A percentile compares a stretch with the other conserved stretches of the same genome.
Conservation (phyloP, 2,888 invertebrate genomes). For the Cancer borealis region DNA sequence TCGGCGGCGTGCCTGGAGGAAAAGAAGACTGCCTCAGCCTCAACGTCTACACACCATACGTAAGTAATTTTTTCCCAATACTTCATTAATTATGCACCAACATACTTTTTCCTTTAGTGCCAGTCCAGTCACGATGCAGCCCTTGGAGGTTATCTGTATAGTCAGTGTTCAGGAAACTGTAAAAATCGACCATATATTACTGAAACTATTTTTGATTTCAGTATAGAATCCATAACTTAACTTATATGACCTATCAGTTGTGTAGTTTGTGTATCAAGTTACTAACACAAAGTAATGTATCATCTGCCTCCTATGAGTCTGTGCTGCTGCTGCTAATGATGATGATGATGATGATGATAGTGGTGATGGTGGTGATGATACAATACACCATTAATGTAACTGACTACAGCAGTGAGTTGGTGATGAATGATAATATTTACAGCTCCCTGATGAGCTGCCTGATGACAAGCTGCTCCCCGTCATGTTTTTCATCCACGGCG, state of each 20-base stretch:
- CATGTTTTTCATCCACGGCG: constrained; percentile 78
- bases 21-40: constrained; percentile 70
- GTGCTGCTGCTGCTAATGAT: background rate
- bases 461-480: constrained; percentile 75
- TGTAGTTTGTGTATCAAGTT: background rate
- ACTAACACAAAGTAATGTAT: background rate
- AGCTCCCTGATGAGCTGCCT: constrained; percentile 39
- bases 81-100: background rate
- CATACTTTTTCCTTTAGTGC: background rate
- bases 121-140: background rate
- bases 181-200: background rate
- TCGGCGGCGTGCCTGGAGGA: constrained; percentile 47
- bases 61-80: constrained; percentile 30
- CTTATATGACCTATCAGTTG: background rate
- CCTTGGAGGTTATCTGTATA: background rate
- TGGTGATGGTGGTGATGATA: background rate
- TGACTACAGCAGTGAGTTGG: background rate
- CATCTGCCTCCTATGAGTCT: background rate
- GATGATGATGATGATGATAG: background rate
- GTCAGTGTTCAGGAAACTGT: background rate
- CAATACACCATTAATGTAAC: background rate
- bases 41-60: constrained; percentile 67
- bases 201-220: background rate
- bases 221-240: background rate
- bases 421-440: background rate